Base-by-base conservation (phyloP, 1,140 invertebrate species). In the Drosophila aff. region DNA sequence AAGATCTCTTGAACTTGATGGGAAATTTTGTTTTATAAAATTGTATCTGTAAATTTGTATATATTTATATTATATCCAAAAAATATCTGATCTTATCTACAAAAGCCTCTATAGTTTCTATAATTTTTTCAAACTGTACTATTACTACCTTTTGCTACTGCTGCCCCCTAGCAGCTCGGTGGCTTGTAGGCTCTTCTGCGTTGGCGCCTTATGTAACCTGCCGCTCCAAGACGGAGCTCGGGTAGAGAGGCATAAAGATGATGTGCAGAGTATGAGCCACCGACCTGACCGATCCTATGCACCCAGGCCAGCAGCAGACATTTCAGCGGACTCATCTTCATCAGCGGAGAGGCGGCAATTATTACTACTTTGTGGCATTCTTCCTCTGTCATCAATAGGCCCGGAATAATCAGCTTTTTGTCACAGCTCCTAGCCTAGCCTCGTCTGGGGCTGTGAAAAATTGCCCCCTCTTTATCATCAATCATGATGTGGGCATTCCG, bases 131-230 rank as follows among this genome's bases (percentile, higher is more conserved):
- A 3, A 18, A 2, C 16, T 28, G 36, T 52, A 52, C 3, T 57
- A 40, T 38, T 55, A 55, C 61, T 41, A 41, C 47, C 44, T 36
- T 10, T 49, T 21, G 65, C 59, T 62, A 72, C 76, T 68, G 67
- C 79, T 69, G 68, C 61, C 36, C 33, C 36, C 36, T 64, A 31
- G 65, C 62, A 58, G 52, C 52, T 44, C 44, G 59, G 21, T 65
- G 59, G 38, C 53, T 33, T n/a, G 59, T 61, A 55, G 66, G 40
- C 76, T 74, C 81, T 81, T 84, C 82, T 84, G 82, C 82, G 82
- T 81, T 81, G 82, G 82, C 78, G 68, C 82, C 82, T 87, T 87
- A 87, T 87, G 84, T 84, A 89, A 87, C 38, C 53, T 15, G 21
- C 47, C 21, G 40, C 23, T 36, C 40, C 28, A n/a, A 28, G n/a